Base-by-base conservation (phyloP, 2,113 vertebrate species). In the Camarhynchus parvulus region DNA sequence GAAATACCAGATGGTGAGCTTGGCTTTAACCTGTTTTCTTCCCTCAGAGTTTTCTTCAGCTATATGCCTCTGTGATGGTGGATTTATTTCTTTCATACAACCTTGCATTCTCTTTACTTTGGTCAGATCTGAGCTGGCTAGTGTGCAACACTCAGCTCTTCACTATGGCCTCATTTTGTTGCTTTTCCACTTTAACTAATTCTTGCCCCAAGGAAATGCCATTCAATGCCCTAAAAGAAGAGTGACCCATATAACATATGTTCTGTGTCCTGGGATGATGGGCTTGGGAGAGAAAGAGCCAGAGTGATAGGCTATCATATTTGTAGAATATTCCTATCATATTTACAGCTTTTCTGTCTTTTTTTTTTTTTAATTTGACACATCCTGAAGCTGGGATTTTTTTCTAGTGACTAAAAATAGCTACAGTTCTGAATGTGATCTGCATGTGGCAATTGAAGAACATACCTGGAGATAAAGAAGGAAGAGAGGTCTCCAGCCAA, bases 191-290 rank as follows among this genome's bases (percentile, higher is more conserved):
- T 79, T 73, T 61, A 64, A 49, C 31, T 50, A 39, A 64, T 76
- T 83, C 33, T 73, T 76, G 35, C n/a, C 83, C 35, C 41, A 13
- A 77, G 28, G 31, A 92, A 88, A 86, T 17, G 5, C 33, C 35
- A 67, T 62, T 78, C 42, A 35, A 2, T 33, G 13, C 18, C 21
- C 62, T 89, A 28, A 76, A 73, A 81, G 35, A 62, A 41, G 62
- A 73, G 21, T 3, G 4, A 56, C 30, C 25, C 23, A 6, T 47
- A 11, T 11, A 62, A 52, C 14, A n/a, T 10, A 2, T 2, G 1
- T 70, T 12, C 46, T 41, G 9, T 64, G 18, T 50, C 27, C 39
- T 78, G 56, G 35, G 18, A 35, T 50, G 58, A 55, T 42, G 19
- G 10, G 5, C 31, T 69, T 47, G 41, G n/a, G 55, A 73, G 5